A percentile compares a stretch with the other conserved stretches of the same genome.
phyloP scores from a whole-genome alignment of 1,140 invertebrate species.

The Drosophila cardini region DNA sequence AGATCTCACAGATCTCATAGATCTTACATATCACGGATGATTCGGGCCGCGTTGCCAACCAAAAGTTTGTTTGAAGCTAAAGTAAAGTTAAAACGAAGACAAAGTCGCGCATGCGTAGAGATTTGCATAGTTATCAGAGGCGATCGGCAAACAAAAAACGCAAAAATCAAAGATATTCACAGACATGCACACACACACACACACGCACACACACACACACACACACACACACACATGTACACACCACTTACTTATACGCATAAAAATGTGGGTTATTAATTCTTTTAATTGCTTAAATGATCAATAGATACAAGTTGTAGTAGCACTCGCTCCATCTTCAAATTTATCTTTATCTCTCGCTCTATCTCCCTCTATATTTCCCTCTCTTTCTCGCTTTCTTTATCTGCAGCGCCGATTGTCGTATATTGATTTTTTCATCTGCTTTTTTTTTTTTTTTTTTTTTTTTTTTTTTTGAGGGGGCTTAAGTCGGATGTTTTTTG shows the following conservation, averaged over 20 bases:
- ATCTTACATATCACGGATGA: background rate
- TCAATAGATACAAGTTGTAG: slow-evolving; percentile 38
- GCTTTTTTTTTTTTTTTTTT: slow-evolving; percentile 27
- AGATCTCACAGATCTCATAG: background rate
- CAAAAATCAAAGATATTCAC: slow-evolving; percentile 10
- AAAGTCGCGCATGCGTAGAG: slow-evolving; percentile 67
- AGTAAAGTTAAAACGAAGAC: slow-evolving; percentile 22
- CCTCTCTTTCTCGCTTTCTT: slow-evolving; percentile 13
- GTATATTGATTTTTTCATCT: slow-evolving; percentile 22
- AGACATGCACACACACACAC: slow-evolving; percentile 2
- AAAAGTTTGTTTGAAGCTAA: slow-evolving; percentile 15
- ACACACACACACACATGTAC: background rate
- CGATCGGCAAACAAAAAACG: slow-evolving; percentile 60
- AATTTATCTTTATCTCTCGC: background rate
- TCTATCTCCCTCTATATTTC: slow-evolving; percentile 12
- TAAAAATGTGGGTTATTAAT: slow-evolving; percentile 75
- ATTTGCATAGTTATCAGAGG: slow-evolving; percentile 65
- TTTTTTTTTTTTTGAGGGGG: slow-evolving; percentile 10
- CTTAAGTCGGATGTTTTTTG: slow-evolving; percentile 16
- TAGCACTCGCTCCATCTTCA: slow-evolving; percentile 23
- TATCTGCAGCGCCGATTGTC: slow-evolving; percentile 29
- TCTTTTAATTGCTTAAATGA: slow-evolving; percentile 47
- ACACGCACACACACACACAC: slow-evolving; percentile 4
- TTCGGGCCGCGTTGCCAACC: slow-evolving; percentile 17
- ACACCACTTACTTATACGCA: slow-evolving; percentile 13